phyloP scores from a whole-genome alignment of 2,888 invertebrate genomes.

The Lasioglossum morio region DNA sequence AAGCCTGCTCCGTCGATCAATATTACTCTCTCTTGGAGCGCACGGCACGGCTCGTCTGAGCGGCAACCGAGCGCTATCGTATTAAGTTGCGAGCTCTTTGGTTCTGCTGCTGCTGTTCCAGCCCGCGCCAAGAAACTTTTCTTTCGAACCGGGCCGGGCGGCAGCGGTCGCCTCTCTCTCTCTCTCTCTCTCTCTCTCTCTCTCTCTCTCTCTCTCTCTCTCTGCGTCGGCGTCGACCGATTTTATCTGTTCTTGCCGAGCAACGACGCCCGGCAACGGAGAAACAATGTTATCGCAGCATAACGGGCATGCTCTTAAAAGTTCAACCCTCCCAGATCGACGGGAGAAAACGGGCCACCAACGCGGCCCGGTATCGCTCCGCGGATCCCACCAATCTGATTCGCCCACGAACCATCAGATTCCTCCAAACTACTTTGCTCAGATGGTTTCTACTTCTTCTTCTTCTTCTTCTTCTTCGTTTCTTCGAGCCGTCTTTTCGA shows the following conservation, averaged over 20 bases:
- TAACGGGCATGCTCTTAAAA: slow-evolving; percentile 49
- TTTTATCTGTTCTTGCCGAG: slow-evolving; percentile 45
- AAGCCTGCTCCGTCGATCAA: slow-evolving; percentile 83
- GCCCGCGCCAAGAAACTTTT: slow-evolving; percentile 56
- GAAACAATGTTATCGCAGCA: slow-evolving; percentile 63
- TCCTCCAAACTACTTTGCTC: neutral
- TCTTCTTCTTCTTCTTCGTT: neutral
- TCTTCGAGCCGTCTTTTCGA: neutral
- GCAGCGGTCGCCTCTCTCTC: neutral
- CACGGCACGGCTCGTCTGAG: slow-evolving; percentile 72
- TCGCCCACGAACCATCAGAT: neutral
- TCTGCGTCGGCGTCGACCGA: slow-evolving; percentile 34
- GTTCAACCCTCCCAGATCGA: slow-evolving; percentile 37
- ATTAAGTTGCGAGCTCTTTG: slow-evolving; percentile 71
- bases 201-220: neutral
- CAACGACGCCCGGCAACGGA: slow-evolving; percentile 13
- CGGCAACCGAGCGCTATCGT: slow-evolving; percentile 74
- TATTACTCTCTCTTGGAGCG: slow-evolving; percentile 83
- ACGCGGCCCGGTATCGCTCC: slow-evolving; percentile 6
- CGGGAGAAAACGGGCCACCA: slow-evolving; percentile 1
- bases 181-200: neutral
- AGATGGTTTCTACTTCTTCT: neutral
- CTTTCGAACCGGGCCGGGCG: slow-evolving; percentile 32
- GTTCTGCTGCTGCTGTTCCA: slow-evolving; percentile 14
- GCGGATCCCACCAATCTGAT: slow-evolving; percentile 24